A percentile compares a stretch with the other conserved stretches of the same genome.
These are phyloP conservation scores for Catamblyrhynchus diadema DNA, from an alignment of 2,797 vertebrate species.

Conservation along the genomic window DNA sequence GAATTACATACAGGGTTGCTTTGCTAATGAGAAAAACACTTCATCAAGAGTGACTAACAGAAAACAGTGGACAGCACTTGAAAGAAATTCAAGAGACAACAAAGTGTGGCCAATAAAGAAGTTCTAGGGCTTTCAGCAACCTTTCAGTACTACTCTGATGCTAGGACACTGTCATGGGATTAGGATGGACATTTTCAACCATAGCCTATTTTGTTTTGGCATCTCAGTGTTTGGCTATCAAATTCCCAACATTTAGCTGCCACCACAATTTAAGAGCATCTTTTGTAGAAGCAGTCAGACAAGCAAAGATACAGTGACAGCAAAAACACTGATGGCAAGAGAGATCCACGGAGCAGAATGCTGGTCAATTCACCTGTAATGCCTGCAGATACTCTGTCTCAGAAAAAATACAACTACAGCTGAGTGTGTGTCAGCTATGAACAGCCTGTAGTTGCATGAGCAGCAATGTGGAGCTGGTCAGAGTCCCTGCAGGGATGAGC, in stretches of 20 bases:
- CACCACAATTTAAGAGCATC: neutral
- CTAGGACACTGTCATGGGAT: neutral
- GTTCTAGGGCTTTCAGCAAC: neutral
- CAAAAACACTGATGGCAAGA: neutral
- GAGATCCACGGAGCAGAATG: neutral
- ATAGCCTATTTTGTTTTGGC: neutral
- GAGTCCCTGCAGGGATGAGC: neutral
- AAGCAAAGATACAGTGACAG: neutral
- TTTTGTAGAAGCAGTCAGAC: neutral
- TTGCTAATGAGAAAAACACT: neutral
- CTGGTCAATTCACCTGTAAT: neutral
- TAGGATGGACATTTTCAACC: neutral
- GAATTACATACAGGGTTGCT: neutral
- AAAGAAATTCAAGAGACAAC: neutral
- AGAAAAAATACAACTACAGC: neutral
- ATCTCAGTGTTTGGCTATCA: neutral
- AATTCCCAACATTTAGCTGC: neutral
- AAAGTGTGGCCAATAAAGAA: neutral
- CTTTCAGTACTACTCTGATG: neutral
- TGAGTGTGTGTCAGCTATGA: neutral
- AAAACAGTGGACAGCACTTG: neutral
- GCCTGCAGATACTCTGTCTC: neutral
- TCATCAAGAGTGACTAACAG: neutral
- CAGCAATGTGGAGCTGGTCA: neutral
- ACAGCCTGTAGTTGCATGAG: neutral